Percentiles rank a stretch among this genome's conserved stretches.
phyloP scores from a whole-genome alignment of 2,797 vertebrate genomes.

The Zonotrichia albicollis region DNA sequence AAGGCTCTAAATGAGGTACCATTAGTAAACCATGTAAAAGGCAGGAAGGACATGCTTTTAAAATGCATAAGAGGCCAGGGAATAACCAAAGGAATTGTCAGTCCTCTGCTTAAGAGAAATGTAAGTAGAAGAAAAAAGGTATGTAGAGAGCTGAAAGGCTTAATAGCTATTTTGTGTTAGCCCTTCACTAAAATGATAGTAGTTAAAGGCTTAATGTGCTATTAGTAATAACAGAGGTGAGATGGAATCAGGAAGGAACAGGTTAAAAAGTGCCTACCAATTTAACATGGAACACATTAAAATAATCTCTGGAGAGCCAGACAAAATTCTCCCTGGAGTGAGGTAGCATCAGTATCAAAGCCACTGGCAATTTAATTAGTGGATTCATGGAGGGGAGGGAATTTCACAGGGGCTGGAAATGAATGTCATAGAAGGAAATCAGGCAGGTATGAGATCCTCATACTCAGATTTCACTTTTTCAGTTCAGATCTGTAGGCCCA shows the following conservation, averaged over 20 bases:
- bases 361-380: conserved; percentile 65
- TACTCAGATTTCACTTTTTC: neutral
- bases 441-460: neutral
- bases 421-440: neutral
- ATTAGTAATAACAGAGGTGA: conserved; percentile 19
- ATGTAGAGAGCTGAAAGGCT: conserved; percentile 32
- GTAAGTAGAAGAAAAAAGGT: neutral
- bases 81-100: conserved; percentile 30
- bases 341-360: conserved; percentile 45
- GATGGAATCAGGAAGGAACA: conserved; percentile 58
- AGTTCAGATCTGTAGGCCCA: neutral
- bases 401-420: neutral
- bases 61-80: conserved; percentile 11
- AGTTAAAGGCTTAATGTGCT: conserved; percentile 47
- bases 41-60: conserved; percentile 29
- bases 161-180: conserved; percentile 48
- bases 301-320: conserved; percentile 53
- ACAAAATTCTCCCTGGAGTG: conserved; percentile 36
- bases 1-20: conserved; percentile 32
- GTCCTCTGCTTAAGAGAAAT: conserved; percentile 9
- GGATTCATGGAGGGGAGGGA: conserved; percentile 29
- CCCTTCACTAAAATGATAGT: conserved; percentile 36
- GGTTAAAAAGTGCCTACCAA: conserved; percentile 53
- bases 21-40: conserved; percentile 48
- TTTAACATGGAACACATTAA: conserved; percentile 52